Percentiles rank a stretch among this genome's conserved stretches.
Evolutionary conservation across 2,113 vertebrate genomes (phyloP).

Genomic region (Abramis brama): DNA sequence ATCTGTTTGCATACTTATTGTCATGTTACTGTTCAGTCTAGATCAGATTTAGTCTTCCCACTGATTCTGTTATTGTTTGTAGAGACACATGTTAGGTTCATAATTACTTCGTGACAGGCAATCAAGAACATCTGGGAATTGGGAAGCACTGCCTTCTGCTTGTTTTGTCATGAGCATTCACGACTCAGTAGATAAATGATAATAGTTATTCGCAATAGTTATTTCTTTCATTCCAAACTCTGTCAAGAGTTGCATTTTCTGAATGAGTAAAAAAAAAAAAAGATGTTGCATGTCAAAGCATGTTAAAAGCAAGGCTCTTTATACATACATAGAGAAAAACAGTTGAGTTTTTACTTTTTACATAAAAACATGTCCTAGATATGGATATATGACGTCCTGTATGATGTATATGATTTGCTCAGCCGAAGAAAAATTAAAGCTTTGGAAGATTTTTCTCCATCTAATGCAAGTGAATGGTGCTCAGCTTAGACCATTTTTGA

Average conservation of each 20-base stretch:
- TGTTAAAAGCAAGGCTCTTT: constrained; percentile 25
- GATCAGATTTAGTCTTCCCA: background rate
- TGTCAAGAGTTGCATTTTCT: background rate
- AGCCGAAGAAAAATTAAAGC: no score
- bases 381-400: no score
- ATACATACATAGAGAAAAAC: background rate
- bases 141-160: background rate
- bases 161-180: background rate
- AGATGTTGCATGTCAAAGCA: constrained; percentile 36
- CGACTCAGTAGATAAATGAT: background rate
- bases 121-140: constrained; percentile 14
- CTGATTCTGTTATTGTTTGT: background rate
- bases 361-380: no score
- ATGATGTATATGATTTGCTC: no score
- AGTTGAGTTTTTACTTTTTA: background rate
- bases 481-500: no score
- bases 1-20: background rate
- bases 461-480: no score
- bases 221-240: background rate
- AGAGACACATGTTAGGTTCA: background rate
- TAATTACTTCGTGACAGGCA: constrained; percentile 9
- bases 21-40: background rate
- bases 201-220: background rate
- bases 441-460: no score
- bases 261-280: background rate